Percentiles rank a stretch among this genome's conserved stretches.
Evolutionary conservation across 2,888 invertebrate species (phyloP).

Genomic region (Oligia latruncula): DNA sequence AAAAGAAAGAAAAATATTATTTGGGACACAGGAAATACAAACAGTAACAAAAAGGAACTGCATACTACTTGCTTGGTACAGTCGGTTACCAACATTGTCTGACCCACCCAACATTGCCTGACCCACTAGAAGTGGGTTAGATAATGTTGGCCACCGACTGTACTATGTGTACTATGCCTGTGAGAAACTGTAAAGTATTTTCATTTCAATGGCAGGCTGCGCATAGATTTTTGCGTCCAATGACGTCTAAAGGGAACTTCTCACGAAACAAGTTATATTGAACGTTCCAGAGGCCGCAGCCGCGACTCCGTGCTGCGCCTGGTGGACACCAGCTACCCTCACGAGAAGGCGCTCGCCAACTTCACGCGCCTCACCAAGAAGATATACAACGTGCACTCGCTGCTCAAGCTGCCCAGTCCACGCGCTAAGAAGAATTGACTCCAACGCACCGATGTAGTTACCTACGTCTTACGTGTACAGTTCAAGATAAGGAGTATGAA

Average conservation of each 20-base stretch:
- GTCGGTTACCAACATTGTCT: too few relatives aligned
- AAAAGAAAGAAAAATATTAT: neutral
- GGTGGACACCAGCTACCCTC: constrained; percentile 82
- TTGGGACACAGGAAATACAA: neutral
- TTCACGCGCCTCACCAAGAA: constrained; percentile 86
- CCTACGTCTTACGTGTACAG: neutral
- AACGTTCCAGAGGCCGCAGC: constrained; percentile 73
- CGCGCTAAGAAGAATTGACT: constrained; percentile 32
- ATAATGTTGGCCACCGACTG: too few relatives aligned
- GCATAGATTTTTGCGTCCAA: neutral
- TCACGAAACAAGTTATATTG: neutral
- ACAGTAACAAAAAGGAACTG: neutral
- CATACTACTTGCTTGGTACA: neutral
- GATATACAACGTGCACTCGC: constrained; percentile 79
- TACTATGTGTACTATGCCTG: neutral
- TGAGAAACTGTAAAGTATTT: neutral
- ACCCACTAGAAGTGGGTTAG: too few relatives aligned
- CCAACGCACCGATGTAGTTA: neutral
- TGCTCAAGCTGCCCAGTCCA: constrained; percentile 70
- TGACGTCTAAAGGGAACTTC: neutral
- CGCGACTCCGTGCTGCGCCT: constrained; percentile 81
- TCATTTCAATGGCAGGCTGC: neutral
- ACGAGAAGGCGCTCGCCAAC: constrained; percentile 82
- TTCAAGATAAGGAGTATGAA: neutral
- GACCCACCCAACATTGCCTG: too few relatives aligned